phyloP scores from a whole-genome alignment of 2,113 vertebrate species.

The Engystomops pustulosus region DNA sequence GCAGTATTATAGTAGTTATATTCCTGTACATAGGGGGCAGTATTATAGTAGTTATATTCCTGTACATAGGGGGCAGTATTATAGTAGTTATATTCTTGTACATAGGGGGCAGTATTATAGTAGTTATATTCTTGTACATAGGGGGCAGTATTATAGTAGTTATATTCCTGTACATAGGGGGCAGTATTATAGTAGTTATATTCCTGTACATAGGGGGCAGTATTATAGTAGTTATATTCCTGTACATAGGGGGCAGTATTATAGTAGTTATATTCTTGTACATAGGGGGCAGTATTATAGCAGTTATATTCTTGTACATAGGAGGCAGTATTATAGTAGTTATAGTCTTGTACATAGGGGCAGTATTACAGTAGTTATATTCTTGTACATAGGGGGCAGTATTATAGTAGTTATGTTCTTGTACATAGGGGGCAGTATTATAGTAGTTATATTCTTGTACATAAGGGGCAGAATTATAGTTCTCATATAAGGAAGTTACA shows the following conservation, averaged over 20 bases:
- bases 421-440: neutral
- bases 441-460: neutral
- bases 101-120: neutral
- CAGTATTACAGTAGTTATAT: neutral
- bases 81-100: slow-evolving; percentile 2
- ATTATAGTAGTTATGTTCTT: neutral
- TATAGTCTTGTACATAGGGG: neutral
- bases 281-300: neutral
- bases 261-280: slow-evolving; percentile 3
- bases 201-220: neutral
- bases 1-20: neutral
- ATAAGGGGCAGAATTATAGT: too few relatives aligned
- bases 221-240: neutral
- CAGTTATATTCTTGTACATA: slow-evolving; percentile 1
- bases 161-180: neutral
- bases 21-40: neutral
- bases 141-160: neutral
- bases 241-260: neutral
- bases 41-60: neutral
- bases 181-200: slow-evolving; percentile 1
- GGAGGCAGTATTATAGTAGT: neutral
- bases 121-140: slow-evolving; percentile 10
- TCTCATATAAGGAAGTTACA: too few relatives aligned
- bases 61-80: neutral
- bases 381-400: neutral